phyloP scores from a whole-genome alignment of 2,113 vertebrate species.

The Nycticorax nycticorax region DNA sequence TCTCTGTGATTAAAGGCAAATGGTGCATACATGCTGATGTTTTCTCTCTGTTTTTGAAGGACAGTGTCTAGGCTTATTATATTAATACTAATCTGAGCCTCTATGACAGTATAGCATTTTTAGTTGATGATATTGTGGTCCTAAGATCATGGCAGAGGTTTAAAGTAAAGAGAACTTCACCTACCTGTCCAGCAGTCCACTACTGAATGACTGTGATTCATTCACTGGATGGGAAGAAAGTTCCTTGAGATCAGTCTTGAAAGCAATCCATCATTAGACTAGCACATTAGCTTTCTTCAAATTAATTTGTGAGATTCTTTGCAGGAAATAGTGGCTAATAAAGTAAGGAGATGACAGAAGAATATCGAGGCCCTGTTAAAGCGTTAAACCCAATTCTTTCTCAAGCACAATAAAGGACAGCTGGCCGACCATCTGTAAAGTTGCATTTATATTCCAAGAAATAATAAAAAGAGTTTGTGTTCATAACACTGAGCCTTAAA shows the following conservation, averaged over 20 bases:
- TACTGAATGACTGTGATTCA: not conserved
- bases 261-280: constrained; percentile 20
- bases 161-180: not conserved
- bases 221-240: not conserved
- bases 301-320: constrained; percentile 5
- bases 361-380: not conserved
- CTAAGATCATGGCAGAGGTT: not conserved
- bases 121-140: not conserved
- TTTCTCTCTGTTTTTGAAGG: not conserved
- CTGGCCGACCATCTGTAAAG: not conserved
- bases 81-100: not conserved
- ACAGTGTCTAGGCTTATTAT: not conserved
- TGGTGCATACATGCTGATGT: not conserved
- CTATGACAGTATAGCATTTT: not conserved
- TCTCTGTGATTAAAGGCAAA: constrained; percentile 16
- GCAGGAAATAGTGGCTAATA: constrained; percentile 43
- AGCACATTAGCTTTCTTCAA: constrained; percentile 15
- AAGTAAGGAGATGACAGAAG: constrained; percentile 35
- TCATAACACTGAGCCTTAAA: not conserved
- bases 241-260: constrained; percentile 14
- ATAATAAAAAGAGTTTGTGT: not conserved
- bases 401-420: not conserved
- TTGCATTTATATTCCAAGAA: not conserved
- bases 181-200: not conserved
- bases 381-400: not conserved